Percentiles rank a stretch among this genome's conserved stretches.
Conservation (phyloP, 2,888 invertebrate species). For the Tachina fera region DNA sequence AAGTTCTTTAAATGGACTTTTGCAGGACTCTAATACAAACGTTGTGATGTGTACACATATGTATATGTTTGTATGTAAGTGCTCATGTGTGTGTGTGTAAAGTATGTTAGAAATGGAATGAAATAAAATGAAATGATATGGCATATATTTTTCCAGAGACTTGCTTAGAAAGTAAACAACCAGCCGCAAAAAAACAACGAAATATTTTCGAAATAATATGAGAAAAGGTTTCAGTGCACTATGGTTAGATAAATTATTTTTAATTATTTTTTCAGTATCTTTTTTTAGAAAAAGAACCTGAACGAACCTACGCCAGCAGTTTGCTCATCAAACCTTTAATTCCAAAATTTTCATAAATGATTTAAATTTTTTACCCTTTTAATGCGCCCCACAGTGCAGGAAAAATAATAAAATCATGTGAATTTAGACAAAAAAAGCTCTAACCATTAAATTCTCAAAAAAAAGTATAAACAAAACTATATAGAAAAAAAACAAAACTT, state of each 20-base stretch:
- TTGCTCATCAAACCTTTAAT: no score
- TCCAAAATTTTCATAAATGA: no score
- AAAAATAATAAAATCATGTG: constrained; percentile 5
- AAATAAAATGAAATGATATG: constrained; percentile 39
- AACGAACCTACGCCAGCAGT: no score
- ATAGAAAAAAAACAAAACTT: constrained; percentile 34
- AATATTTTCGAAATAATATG: constrained; percentile 25
- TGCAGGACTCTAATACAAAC: no score
- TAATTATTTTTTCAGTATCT: not conserved
- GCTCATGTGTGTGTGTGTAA: not conserved
- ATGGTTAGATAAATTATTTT: constrained; percentile 12
- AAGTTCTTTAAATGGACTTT: no score
- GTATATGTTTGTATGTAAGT: no score
- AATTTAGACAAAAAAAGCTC: not conserved
- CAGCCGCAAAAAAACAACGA: constrained; percentile 22
- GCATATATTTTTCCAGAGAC: constrained; percentile 43
- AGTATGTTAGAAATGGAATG: constrained; percentile 43
- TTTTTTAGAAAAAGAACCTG: no score
- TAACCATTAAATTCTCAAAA: constrained; percentile 50
- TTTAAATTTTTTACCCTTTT: not conserved
- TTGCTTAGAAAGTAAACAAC: constrained; percentile 46
- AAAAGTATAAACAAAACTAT: constrained; percentile 5
- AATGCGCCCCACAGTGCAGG: not conserved
- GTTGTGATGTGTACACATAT: not conserved
- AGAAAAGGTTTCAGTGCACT: constrained; percentile 10